Evolutionary conservation across 1,140 invertebrate species (phyloP), one percentile per base, ranked within the genome.

Genomic region (Sipha flava): DNA sequence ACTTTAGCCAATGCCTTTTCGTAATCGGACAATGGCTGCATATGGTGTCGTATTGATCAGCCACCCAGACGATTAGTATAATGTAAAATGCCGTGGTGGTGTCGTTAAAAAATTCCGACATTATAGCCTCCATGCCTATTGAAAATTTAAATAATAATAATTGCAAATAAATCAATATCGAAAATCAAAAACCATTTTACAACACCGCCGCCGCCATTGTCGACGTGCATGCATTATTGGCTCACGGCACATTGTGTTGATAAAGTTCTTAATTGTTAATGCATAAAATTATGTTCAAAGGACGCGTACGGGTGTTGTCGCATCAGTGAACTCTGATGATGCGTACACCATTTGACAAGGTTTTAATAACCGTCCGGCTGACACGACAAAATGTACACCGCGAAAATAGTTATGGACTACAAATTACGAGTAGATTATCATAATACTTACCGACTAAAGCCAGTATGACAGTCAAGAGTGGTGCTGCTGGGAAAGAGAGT

Each of bases 91-190:
- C 97, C 14, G 97, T 99, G 0, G 95, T 95, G 0, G 95, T 98
- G 85, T 99, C 97, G 86, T 98, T 98, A 88, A 99, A 99, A 86
- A 99, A 98, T 87, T 99, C 98, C 0, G 96, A 98, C 97, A 99
- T 99, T 72, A 99, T 98, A 0, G 97, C 96, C 86, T 99, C 97
- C 96, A 99, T 98, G 47, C 97, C 96, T 98, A 86, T 16, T 0
- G 10, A 7, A 7, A 23, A 43, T 66, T 43, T 34, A 5, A 62
- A 62, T 34, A 62, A 64, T 16, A 80, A 45, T 52, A 34, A 34
- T 23, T 14, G 14, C 12, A 43, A 26, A 10, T 43, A 14, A 40
- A 37, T 37, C 37, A 66, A 66, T 23, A 37, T 64, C 18, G 31
- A 9, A 21, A 64, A 64, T 21, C 3, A n/a, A 37, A 21, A 37